These are phyloP conservation scores for Anticlea derivata DNA, from an alignment of 2,888 invertebrate species.

Conservation along the genomic window DNA sequence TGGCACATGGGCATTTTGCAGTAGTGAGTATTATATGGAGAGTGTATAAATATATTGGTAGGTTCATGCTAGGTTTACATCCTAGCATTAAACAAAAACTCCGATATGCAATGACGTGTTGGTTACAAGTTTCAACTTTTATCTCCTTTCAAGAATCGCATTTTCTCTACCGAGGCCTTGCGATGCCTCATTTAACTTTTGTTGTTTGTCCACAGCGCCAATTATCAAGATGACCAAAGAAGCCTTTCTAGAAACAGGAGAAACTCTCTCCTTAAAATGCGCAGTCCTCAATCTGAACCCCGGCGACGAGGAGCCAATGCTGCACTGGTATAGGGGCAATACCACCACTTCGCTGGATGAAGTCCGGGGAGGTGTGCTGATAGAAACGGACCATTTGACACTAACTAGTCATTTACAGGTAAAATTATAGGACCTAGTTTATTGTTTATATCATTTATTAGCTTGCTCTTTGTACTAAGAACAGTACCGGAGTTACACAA, in stretches of 20 bases:
- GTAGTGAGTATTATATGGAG: too few relatives aligned
- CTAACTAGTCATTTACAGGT: slow-evolving; percentile 75
- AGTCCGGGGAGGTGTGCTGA: slow-evolving; percentile 75
- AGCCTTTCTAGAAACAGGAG: slow-evolving; percentile 73
- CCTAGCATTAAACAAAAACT: too few relatives aligned
- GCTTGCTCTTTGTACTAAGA: too few relatives aligned
- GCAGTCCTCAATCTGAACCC: slow-evolving; percentile 63
- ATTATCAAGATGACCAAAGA: slow-evolving; percentile 73
- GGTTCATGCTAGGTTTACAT: too few relatives aligned
- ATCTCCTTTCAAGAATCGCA: too few relatives aligned
- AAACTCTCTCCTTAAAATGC: slow-evolving; percentile 73
- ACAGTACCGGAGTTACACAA: too few relatives aligned
- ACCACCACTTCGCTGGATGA: slow-evolving; percentile 63
- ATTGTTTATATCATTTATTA: too few relatives aligned
- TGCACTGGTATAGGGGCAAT: slow-evolving; percentile 72
- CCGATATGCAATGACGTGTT: too few relatives aligned
- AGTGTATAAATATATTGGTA: too few relatives aligned
- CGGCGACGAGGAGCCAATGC: slow-evolving; percentile 55
- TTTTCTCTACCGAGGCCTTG: too few relatives aligned
- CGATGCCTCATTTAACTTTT: background rate
- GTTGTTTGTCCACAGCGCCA: slow-evolving; percentile 42
- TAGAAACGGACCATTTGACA: slow-evolving; percentile 72
- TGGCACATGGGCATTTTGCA: too few relatives aligned
- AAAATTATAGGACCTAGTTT: slow-evolving; percentile 16
- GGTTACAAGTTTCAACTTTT: too few relatives aligned